Evolutionary conservation across 2,797 vertebrate genomes (phyloP).

Genomic region (Melanotaenia pygmaea): DNA sequence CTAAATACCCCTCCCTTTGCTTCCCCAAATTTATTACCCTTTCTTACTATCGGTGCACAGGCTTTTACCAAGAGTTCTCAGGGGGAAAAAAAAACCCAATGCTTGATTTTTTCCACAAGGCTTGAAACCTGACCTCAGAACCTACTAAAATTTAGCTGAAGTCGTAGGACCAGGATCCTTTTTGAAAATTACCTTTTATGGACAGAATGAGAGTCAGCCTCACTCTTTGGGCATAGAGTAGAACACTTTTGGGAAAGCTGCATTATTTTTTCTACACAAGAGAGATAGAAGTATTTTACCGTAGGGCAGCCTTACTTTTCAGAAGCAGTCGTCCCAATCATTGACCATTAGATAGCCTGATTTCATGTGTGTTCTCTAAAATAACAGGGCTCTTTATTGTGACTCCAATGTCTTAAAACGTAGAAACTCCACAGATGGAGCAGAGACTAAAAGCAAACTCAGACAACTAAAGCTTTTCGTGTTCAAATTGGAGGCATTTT

Average conservation of each 20-base stretch:
- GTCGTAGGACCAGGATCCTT: constrained; percentile 42
- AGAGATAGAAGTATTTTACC: constrained; percentile 56
- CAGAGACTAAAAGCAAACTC: background rate
- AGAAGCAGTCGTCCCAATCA: constrained; percentile 20
- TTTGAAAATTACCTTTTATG: constrained; percentile 77
- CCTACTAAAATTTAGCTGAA: constrained; percentile 52
- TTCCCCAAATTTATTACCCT: constrained; percentile 24
- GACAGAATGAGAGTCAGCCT: constrained; percentile 51
- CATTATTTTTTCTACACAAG: constrained; percentile 38
- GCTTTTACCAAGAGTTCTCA: constrained; percentile 39
- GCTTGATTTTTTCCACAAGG: constrained; percentile 22
- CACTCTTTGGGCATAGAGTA: constrained; percentile 48
- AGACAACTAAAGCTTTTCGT: constrained; percentile 8
- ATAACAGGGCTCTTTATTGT: constrained; percentile 29
- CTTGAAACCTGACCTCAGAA: constrained; percentile 54
- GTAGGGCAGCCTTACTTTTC: constrained; percentile 29
- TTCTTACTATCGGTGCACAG: constrained; percentile 19
- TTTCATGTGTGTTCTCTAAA: constrained; percentile 24
- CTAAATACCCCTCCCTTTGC: background rate
- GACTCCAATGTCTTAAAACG: constrained; percentile 11
- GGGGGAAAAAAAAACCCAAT: constrained; percentile 36
- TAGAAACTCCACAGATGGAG: constrained; percentile 8
- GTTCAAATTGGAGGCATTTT: constrained; percentile 6
- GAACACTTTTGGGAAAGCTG: constrained; percentile 42
- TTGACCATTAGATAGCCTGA: constrained; percentile 23